Percentiles rank a stretch among this genome's conserved stretches.
These are phyloP conservation scores for Amphiprion clarkii DNA, from an alignment of 2,797 vertebrate species.

Conservation along the genomic window DNA sequence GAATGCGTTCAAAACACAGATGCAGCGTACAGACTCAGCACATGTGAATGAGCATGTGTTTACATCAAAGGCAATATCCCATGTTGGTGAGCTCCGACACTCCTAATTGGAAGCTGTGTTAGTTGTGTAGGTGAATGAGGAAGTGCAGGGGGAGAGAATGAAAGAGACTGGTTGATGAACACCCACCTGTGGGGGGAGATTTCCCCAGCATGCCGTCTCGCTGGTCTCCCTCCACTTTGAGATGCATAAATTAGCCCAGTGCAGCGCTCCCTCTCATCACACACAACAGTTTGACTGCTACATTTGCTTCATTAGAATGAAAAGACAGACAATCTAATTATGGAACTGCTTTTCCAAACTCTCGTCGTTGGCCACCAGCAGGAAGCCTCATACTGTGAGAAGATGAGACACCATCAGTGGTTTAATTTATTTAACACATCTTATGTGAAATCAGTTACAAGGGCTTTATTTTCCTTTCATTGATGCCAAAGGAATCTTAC, in stretches of 20 bases:
- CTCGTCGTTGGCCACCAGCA: conserved; percentile 18
- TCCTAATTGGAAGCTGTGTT: conserved; percentile 75
- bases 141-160: conserved; percentile 67
- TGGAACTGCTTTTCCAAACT: conserved; percentile 42
- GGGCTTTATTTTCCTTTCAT: conserved; percentile 14
- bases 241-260: conserved; percentile 68
- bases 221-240: conserved; percentile 46
- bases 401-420: conserved; percentile 28
- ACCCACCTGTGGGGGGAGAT: conserved; percentile 68
- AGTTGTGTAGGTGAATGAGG: conserved; percentile 55
- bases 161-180: conserved; percentile 83
- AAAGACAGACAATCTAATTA: conserved; percentile 66
- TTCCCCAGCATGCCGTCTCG: conserved; percentile 55
- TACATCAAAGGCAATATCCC: conserved; percentile 69
- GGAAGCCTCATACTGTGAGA: conserved; percentile 39
- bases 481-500: conserved; percentile 17
- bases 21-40: conserved; percentile 11
- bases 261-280: conserved; percentile 27
- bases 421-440: conserved; percentile 51
- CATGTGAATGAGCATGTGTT: conserved; percentile 57
- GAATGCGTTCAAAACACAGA: conserved; percentile 44
- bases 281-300: conserved; percentile 47
- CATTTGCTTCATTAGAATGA: conserved; percentile 61
- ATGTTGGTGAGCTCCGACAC: conserved; percentile 4
- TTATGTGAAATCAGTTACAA: conserved; percentile 16